Base-by-base conservation (phyloP, 2,888 invertebrate species). In the Drosophila neonasuta region DNA sequence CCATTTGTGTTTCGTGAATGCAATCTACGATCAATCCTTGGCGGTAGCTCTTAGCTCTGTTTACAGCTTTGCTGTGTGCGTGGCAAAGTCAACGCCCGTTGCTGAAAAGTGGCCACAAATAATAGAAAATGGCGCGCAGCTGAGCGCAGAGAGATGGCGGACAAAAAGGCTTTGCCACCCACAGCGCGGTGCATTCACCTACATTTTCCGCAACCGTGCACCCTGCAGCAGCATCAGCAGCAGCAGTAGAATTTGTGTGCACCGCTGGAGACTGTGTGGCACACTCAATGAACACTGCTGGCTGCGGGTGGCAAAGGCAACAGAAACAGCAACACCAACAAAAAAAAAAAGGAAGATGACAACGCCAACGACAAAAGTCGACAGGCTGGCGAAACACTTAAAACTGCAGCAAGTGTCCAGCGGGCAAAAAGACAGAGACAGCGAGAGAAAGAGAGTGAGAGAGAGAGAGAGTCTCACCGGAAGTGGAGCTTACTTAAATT, bases 111-210 rank as follows among this genome's bases (percentile, higher is more conserved):
- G 70, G 74, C 80, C 68, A 62, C 85, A 68, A 67, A 77, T 71
- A 74, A 82, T 68, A 66, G 68, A 74, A 74, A 69, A 67, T 69
- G 71, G 64, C 70, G 59, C 55, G 59, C 55, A 73, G 77, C 58
- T 68, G 68, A 51, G 46, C 57, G 51, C 64, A 32, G 36, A 10
- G 34, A 4, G 4, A 4, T 11, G 34, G 34, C 34, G 34, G 4
- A 36, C 36, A 36, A 36, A 36, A 36, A 36, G 36, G 36, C 36
- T 36, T 15, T 42, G 55, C 58, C 62, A 48, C 58, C 60, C 54
- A 58, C 52, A 49, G 59, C 34, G 70, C 68, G 77, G 74, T 81
- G 82, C 83, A 86, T 86, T 86, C 86, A 84, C 83, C 83, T 79
- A 84, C 79, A 83, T 83, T 86, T 75, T 68, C 68, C 57, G 71